Conservation (phyloP, 2,797 vertebrate genomes). For the Sebastes minor region DNA sequence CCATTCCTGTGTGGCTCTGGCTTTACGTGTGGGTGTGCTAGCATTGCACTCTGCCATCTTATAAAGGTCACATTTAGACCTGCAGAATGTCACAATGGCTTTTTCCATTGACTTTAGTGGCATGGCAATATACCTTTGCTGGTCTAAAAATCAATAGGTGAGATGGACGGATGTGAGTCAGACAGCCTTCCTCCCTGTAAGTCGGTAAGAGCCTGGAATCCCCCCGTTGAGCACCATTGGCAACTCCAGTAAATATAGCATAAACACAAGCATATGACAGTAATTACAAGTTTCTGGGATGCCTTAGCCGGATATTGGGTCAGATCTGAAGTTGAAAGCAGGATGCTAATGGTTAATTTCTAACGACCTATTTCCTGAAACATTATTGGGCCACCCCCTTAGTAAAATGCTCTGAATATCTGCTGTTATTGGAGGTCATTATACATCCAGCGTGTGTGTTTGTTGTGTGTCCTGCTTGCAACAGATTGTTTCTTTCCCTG, state of each 20-base stretch:
- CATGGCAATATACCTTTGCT: conserved; percentile 38
- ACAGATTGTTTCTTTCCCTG: conserved; percentile 68
- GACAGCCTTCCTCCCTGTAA: conserved; percentile 29
- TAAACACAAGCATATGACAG: conserved; percentile 75
- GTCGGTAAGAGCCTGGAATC: conserved; percentile 27
- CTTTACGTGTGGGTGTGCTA: neutral
- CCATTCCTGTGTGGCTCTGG: neutral
- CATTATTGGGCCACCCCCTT: conserved; percentile 60
- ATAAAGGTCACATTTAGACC: conserved; percentile 53
- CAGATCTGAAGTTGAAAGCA: conserved; percentile 59
- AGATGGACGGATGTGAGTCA: conserved; percentile 57
- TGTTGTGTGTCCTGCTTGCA: conserved; percentile 31
- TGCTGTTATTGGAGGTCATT: conserved; percentile 48
- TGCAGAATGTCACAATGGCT: conserved; percentile 48
- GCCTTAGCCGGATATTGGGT: conserved; percentile 63
- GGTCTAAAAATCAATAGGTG: conserved; percentile 60
- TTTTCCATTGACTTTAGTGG: conserved; percentile 47
- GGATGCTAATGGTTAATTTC: conserved; percentile 71
- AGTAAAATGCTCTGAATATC: conserved; percentile 48
- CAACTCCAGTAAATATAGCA: conserved; percentile 58
- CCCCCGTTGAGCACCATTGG: conserved; percentile 19
- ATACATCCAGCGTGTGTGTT: conserved; percentile 13
- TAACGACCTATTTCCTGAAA: conserved; percentile 73
- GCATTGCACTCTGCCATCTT: neutral
- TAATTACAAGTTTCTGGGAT: conserved; percentile 69